These are phyloP conservation scores for Spinus olivaceus DNA, from an alignment of 2,797 vertebrate species.

Conservation along the genomic window DNA sequence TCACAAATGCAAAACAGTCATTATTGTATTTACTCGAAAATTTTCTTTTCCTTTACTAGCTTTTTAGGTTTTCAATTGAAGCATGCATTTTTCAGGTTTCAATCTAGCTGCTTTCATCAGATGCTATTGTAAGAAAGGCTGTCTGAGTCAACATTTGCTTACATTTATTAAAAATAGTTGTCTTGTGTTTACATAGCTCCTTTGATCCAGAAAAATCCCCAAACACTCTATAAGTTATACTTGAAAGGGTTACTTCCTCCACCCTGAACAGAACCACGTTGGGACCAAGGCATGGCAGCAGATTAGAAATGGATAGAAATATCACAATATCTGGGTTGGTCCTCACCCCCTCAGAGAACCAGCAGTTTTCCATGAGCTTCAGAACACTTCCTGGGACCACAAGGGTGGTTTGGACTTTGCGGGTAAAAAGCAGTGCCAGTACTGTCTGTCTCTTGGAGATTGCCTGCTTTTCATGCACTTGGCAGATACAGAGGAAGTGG, in stretches of 20 bases:
- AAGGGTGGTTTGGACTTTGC: background rate
- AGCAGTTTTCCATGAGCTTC: background rate
- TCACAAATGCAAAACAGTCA: constrained; percentile 57
- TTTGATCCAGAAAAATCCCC: constrained; percentile 34
- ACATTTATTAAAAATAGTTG: constrained; percentile 55
- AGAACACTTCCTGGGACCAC: background rate
- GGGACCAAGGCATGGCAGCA: background rate
- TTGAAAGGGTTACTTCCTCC: background rate
- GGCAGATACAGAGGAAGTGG: background rate
- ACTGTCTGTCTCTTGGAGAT: background rate
- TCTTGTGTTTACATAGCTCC: constrained; percentile 24
- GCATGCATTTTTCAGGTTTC: constrained; percentile 4
- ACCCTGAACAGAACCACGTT: background rate
- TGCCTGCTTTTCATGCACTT: background rate
- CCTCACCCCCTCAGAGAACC: background rate
- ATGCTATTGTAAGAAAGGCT: constrained; percentile 7
- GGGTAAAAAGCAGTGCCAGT: background rate
- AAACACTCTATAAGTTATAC: constrained; percentile 8
- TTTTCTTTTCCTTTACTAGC: background rate
- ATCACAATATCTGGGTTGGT: rapidly evolving
- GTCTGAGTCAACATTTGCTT: constrained; percentile 33
- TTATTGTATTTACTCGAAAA: constrained; percentile 50
- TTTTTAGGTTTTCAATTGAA: constrained; percentile 21
- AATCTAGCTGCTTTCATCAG: constrained; percentile 40
- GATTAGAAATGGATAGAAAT: background rate